Base-by-base conservation (phyloP, 2,113 vertebrate species). In the Glaucidium brasilianum region DNA sequence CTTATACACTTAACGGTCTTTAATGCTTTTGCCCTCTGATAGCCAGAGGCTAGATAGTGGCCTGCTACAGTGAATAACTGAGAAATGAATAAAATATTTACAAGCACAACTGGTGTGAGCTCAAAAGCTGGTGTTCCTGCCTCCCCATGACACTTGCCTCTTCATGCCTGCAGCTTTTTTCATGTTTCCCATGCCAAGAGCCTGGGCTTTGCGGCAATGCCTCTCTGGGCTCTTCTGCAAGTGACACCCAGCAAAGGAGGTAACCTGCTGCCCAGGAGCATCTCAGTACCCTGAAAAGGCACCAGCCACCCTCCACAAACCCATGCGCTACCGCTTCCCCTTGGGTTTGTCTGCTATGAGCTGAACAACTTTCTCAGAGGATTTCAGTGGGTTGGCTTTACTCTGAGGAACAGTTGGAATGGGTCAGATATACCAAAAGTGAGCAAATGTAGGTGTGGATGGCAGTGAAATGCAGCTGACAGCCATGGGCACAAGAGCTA, bases 401-500 rank as follows among this genome's bases (percentile, higher is more conserved):
- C 34, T 45, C 37, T 14, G 49, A 79, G 53, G 35, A 71, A 37
- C 37, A 35, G 60, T 35, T 74, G 25, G 80, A 53, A 82, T 52
- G 37, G 60, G 18, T 30, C 12, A 4, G 55, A 14, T 74, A 16
- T 47, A 63, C 26, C 15, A 5, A 21, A 92, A 80, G 55, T 5
- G 18, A 80, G 55, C 18, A 71, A 82, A 50, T 0, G 4, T 43
- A 64, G 53, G n/a, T 29, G 30, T 0, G 1, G 34, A 34, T 34
- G 50, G 35, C 84, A 78, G 35, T 18, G 74, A 64, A 74, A 11
- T 0, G 0, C 41, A 47, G 37, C 59, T 60, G 84, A 11, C 18
- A 34, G 56, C 32, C 50, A 1, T 29, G 2, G 18, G 6, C 69
- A 26, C 1, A 3, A 17, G 15, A 81, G 27, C 4, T 0, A 0